phyloP scores from a whole-genome alignment of 2,113 vertebrate species.

The Physeter macrocephalus region DNA sequence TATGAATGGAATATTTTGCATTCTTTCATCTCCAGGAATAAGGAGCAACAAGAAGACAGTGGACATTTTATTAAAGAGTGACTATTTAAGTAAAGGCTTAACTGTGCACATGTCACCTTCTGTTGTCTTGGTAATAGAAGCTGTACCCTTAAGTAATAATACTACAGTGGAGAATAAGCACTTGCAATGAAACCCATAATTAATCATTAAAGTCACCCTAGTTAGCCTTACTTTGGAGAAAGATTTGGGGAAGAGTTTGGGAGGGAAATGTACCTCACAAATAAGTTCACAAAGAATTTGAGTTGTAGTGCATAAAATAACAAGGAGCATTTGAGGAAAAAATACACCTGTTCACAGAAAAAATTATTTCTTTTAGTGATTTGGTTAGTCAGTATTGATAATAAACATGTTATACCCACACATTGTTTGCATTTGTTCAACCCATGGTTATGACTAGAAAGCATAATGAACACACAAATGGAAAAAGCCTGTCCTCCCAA shows the following conservation, averaged over 20 bases:
- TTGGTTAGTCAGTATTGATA: not conserved
- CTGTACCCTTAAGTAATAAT: not conserved
- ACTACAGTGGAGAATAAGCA: not conserved
- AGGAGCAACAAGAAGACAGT: not conserved
- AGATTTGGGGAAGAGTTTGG: not conserved
- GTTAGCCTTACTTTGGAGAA: not conserved
- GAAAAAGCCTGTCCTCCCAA: not conserved
- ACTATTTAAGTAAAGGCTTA: not conserved
- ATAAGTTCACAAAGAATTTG: not conserved
- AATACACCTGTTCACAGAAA: not conserved
- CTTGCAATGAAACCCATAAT: not conserved
- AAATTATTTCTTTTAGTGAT: not conserved
- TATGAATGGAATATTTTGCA: not conserved
- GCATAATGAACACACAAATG: not conserved
- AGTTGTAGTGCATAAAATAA: not conserved
- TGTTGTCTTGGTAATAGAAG: not conserved
- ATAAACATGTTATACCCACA: not conserved
- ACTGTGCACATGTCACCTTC: not conserved
- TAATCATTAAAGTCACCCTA: not conserved
- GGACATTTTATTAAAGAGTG: not conserved
- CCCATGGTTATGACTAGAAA: not conserved
- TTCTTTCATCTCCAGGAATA: not conserved
- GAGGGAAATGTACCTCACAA: not conserved
- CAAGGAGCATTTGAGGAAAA: not conserved
- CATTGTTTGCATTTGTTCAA: not conserved